Evolutionary conservation across 2,888 invertebrate genomes (phyloP), one percentile per base, ranked within the genome.

Genomic region (Oxyscelio sp.): DNA sequence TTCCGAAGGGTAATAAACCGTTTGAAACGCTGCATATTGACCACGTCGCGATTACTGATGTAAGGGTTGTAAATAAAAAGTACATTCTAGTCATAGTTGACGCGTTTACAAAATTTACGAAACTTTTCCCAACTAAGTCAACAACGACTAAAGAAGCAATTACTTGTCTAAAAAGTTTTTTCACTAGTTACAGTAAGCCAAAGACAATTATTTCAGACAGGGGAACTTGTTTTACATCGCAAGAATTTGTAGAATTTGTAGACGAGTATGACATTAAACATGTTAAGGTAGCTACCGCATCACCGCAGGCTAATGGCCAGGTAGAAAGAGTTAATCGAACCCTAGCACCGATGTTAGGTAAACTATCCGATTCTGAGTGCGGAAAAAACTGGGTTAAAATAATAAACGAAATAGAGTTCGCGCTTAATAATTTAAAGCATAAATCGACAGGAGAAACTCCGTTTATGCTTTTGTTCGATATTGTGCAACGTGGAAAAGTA

Each of bases 281-380:
- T 52, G 45, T 85, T 2, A 22, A 74, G 17, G 75, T 87, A n/a
- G 87, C 90, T 2, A 89, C 88, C 5, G 87, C 74, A 2, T 87
- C 88, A 0, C 56, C 90, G 86, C 70, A 88, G 31, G 88, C 88
- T 0, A 89, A 89, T 48, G 89, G 88, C 1, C 89, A 90, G 40
- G 83, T 86, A 0, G 89, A 90, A 50, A 19, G 87, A 2, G 65
- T 86, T 0, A 89, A 89, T 40, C 48, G 87, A 4, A 38, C 68
- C 0, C 11, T 90, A 11, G 50, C 56, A 0, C 82, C 87, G 0
- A 87, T 87, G 86, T 21, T 87, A 9, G 75, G 48, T 0, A 87
- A 87, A 52, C 15, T 82, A 0, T 40, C 66, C 0, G 79, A 86
- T 27, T 43, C 71, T 17, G n/a, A 65, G 1, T 21, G 52, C 5